Base-by-base conservation (phyloP, 2,113 vertebrate species). In the Collichthys lucidus region DNA sequence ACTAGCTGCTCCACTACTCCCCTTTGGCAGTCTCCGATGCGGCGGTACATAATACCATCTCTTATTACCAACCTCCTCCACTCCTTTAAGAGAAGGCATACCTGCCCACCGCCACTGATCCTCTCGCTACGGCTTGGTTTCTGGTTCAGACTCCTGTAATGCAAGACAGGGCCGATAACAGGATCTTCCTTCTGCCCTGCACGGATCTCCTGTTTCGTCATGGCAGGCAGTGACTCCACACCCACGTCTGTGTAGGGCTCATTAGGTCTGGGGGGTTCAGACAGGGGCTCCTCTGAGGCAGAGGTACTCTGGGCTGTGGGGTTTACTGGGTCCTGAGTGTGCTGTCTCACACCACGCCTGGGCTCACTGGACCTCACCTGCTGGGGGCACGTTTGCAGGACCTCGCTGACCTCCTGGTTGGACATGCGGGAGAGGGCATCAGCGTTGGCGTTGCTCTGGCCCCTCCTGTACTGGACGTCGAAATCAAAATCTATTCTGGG, bases 71-170 rank as follows among this genome's bases (percentile, higher is more conserved):
- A 68, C 68, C 68, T 85, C 42, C 31, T 77, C 68, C 62, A 82
- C 79, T 81, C 74, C 4, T 77, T 72, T 77, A 84, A n/a, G 56
- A 79, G 63, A 44, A 79, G 63, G 19, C 56, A 15, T 3, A 24
- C 57, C 1, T 64, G 40, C 19, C 31, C 17, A 16, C 70, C 24
- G 31, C 47, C 42, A 0, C 4, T 1, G 0, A n/a, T 0, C 35
- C 75, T 66, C 60, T 70, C 53, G 0, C 20, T 79, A 16, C 11
- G 40, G 4, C 26, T 14, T 44, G 75, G 70, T 16, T 75, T 84
- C 1, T 42, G 31, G 20, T 63, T 56, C 8, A 1, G 49, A 2
- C 35, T 56, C 2, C 19, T 84, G 1, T 3, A 74, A 17, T 62
- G 17, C 56, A 73, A 5, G 17, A 81, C 35, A 0, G 47, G 49